Evolutionary conservation across 2,113 vertebrate species (phyloP).

Genomic region (Clarias batrachus): DNA sequence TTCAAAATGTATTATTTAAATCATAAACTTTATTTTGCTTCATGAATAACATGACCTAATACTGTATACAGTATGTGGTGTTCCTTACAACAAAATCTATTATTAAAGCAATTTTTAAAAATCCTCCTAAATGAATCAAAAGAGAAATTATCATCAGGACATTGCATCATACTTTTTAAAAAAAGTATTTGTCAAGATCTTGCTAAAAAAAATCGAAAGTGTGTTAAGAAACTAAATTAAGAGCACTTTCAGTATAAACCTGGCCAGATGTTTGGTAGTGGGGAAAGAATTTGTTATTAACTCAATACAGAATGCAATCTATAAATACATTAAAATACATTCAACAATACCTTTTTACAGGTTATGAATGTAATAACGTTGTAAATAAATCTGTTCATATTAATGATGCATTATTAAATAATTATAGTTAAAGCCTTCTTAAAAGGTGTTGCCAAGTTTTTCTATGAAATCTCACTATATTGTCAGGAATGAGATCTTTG

Average conservation of each 20-base stretch:
- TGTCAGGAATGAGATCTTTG: not conserved
- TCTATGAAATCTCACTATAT: not conserved
- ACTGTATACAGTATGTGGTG: not conserved
- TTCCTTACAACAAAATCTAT: not conserved
- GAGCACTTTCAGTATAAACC: not conserved
- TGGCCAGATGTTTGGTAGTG: not conserved
- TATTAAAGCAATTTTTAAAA: not conserved
- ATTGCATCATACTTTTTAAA: not conserved
- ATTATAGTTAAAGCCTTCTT: not conserved
- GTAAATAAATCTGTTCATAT: not conserved
- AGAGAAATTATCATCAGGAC: not conserved
- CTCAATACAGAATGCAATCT: not conserved
- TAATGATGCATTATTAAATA: not conserved
- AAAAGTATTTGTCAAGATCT: not conserved
- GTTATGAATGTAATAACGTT: not conserved
- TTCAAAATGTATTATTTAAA: not conserved
- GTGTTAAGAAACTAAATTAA: not conserved
- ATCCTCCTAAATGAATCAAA: not conserved
- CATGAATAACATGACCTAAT: not conserved
- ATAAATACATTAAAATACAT: not conserved
- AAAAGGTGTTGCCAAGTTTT: not conserved
- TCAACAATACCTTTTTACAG: not conserved
- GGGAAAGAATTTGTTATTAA: not conserved
- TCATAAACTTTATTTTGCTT: not conserved
- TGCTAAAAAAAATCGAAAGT: not conserved